These are phyloP conservation scores for Mimas tiliae DNA, from an alignment of 2,888 invertebrate genomes.

Conservation along the genomic window DNA sequence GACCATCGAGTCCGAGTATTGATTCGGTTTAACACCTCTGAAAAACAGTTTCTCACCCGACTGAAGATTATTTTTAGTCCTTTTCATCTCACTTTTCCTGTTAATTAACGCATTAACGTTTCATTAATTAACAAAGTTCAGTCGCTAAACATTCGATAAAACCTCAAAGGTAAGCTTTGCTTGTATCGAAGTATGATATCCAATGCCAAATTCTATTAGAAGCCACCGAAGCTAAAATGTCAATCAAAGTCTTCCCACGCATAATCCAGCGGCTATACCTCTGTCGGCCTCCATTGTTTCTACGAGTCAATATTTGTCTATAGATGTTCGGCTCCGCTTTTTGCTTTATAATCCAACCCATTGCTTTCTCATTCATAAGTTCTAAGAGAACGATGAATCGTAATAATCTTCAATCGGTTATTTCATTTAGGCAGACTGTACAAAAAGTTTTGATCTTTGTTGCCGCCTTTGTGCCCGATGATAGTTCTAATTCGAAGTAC, in stretches of 20 bases:
- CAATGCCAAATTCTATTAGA: slow-evolving; percentile 19
- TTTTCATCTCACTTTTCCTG: slow-evolving; percentile 79
- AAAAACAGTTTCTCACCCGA: slow-evolving; percentile 80
- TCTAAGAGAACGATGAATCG: slow-evolving; percentile 77
- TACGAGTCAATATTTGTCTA: slow-evolving; percentile 84
- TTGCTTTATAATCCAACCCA: slow-evolving; percentile 72
- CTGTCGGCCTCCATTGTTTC: slow-evolving; percentile 69
- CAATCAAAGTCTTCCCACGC: slow-evolving; percentile 68
- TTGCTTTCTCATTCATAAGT: slow-evolving; percentile 69
- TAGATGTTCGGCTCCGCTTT: slow-evolving; percentile 74
- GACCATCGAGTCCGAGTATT: slow-evolving; percentile 78
- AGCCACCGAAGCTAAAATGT: slow-evolving; percentile 52
- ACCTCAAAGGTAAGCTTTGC: slow-evolving; percentile 6
- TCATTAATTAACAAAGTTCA: slow-evolving; percentile 30
- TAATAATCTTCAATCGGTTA: slow-evolving; percentile 80
- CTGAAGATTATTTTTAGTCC: slow-evolving; percentile 80
- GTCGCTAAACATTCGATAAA: neutral
- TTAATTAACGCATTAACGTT: slow-evolving; percentile 70
- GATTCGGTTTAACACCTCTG: slow-evolving; percentile 81
- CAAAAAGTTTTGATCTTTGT: slow-evolving; percentile 72
- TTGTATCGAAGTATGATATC: slow-evolving; percentile 7
- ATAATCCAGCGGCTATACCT: slow-evolving; percentile 55
- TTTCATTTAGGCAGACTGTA: slow-evolving; percentile 67
- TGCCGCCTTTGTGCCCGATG: slow-evolving; percentile 60
- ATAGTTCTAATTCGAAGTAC: slow-evolving; percentile 59